These are phyloP conservation scores for Brachyhypopomus gauderio DNA, from an alignment of 2,113 vertebrate species.

Conservation along the genomic window DNA sequence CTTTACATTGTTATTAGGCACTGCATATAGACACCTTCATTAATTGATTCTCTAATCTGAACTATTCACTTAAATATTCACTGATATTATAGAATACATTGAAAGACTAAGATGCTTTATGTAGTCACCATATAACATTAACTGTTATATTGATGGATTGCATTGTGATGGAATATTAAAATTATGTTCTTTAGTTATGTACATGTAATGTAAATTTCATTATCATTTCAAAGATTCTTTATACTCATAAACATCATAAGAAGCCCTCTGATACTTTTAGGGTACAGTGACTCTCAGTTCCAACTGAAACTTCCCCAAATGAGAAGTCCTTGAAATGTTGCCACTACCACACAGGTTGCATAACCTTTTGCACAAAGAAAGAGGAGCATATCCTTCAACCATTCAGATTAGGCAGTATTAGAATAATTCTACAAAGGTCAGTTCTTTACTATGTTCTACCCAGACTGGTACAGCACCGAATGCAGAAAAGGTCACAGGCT, in stretches of 20 bases:
- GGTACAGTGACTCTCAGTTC: slow-evolving; percentile 3
- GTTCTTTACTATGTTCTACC: slow-evolving; percentile 66
- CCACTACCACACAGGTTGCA: slow-evolving; percentile 63
- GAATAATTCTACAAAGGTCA: slow-evolving; percentile 80
- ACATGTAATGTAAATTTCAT: too few species aligned
- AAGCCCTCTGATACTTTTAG: neutral
- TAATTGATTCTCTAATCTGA: neutral
- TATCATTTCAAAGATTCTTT: too few species aligned
- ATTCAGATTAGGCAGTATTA: slow-evolving; percentile 75
- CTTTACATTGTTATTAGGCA: neutral
- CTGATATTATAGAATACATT: neutral
- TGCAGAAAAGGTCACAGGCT: slow-evolving; percentile 75
- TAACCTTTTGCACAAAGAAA: slow-evolving; percentile 61
- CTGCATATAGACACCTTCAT: neutral
- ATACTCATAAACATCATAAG: neutral
- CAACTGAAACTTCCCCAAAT: slow-evolving; percentile 57
- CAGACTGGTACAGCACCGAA: slow-evolving; percentile 60
- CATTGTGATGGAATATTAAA: too few species aligned
- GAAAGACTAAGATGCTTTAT: neutral
- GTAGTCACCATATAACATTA: neutral
- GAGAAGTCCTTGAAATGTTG: slow-evolving; percentile 56
- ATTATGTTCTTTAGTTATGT: neutral
- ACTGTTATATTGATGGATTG: neutral
- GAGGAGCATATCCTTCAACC: slow-evolving; percentile 54
- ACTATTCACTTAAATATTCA: neutral